Evolutionary conservation across 1,140 invertebrate species (phyloP).

Genomic region (Ceratosolen fusciceps): DNA sequence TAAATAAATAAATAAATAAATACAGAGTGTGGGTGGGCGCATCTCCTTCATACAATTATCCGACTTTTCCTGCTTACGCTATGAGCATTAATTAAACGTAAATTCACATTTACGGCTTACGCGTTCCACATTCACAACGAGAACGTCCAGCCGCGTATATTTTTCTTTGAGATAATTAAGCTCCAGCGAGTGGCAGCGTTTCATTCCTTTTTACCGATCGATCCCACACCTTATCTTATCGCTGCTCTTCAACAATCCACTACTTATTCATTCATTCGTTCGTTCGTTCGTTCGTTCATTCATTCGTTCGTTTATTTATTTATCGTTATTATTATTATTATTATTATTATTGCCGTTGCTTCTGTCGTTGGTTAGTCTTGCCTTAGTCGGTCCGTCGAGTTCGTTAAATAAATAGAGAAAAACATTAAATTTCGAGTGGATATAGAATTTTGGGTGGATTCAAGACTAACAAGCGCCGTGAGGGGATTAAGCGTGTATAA

Average conservation of each 20-base stretch:
- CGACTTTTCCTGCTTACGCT: no score
- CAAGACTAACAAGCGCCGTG: background rate
- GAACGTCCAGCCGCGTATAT: background rate
- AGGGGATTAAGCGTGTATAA: background rate
- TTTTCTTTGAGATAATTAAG: background rate
- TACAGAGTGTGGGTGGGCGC: no score
- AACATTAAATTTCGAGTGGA: background rate
- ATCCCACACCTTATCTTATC: no score
- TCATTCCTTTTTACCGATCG: background rate
- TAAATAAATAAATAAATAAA: no score
- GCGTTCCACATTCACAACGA: background rate
- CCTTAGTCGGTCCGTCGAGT: no score
- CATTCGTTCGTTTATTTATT: no score
- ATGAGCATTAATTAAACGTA: background rate
- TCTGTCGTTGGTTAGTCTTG: background rate
- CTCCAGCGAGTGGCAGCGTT: background rate
- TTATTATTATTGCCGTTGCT: background rate
- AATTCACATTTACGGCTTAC: background rate
- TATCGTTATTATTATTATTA: background rate
- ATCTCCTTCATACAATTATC: no score
- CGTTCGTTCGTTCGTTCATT: no score
- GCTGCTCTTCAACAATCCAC: no score
- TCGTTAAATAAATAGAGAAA: no score
- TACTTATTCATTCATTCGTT: no score
- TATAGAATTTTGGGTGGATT: background rate